Conservation (phyloP, 2,888 invertebrate genomes). For the Lasioglossum villosulum region DNA sequence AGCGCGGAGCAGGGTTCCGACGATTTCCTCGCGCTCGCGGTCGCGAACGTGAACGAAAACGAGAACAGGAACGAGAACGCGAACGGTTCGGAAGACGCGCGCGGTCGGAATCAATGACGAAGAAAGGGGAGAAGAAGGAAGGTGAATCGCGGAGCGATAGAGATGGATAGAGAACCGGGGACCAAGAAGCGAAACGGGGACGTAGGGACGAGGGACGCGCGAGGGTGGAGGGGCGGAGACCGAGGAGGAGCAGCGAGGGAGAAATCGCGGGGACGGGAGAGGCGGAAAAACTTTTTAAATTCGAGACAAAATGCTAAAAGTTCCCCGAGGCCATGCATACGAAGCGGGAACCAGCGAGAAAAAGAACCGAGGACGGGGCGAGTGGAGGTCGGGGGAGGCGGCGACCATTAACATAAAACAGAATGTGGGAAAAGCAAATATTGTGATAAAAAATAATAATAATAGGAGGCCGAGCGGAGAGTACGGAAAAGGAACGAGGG, state of each 20-base stretch:
- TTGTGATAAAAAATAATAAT: conserved; percentile 75
- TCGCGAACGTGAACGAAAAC: background rate
- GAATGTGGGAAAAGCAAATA: conserved; percentile 76
- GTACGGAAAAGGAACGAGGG: conserved; percentile 42
- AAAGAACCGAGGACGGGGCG: conserved; percentile 60
- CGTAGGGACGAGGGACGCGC: background rate
- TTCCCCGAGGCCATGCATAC: conserved; percentile 80
- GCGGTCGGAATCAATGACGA: conserved; percentile 31
- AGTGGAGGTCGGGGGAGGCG: conserved; percentile 56
- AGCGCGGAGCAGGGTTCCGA: background rate
- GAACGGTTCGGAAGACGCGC: conserved; percentile 38
- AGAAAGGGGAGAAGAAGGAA: conserved; percentile 17
- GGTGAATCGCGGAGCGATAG: conserved; percentile 20
- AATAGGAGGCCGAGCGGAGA: conserved; percentile 68
- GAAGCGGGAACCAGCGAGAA: conserved; percentile 72
- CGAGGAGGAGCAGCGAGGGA: background rate
- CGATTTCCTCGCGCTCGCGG: background rate
- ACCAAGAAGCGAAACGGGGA: background rate
- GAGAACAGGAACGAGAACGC: background rate
- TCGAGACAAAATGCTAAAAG: conserved; percentile 82
- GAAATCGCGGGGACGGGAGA: conserved; percentile 37
- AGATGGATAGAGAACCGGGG: background rate
- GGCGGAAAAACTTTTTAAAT: conserved; percentile 80
- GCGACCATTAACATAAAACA: conserved; percentile 81
- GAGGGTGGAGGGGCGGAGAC: background rate